Percentiles rank a stretch among this genome's conserved stretches.
Evolutionary conservation across 2,113 vertebrate genomes (phyloP).

Genomic region (Rousettus leschenaultii): DNA sequence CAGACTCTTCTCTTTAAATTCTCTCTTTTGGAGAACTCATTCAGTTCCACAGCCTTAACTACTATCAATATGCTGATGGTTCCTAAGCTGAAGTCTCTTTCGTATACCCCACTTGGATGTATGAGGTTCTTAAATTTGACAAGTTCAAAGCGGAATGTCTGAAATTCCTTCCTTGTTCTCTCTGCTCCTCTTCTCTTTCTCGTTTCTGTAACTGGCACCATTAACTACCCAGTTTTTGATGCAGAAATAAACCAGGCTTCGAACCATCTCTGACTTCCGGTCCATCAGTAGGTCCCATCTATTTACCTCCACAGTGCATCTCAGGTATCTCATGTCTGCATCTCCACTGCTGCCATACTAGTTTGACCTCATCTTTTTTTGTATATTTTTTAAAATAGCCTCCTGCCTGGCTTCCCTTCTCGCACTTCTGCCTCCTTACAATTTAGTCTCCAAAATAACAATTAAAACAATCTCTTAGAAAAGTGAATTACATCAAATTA

Average conservation of each 20-base stretch:
- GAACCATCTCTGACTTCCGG: background rate
- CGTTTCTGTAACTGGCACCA: background rate
- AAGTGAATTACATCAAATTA: background rate
- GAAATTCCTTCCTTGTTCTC: background rate
- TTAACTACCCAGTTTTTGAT: background rate
- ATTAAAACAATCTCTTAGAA: background rate
- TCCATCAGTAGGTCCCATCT: background rate
- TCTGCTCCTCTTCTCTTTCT: background rate
- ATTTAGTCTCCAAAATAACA: background rate
- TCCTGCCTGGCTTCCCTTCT: background rate
- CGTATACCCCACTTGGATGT: background rate
- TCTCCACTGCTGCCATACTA: background rate
- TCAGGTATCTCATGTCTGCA: background rate
- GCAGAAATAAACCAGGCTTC: background rate
- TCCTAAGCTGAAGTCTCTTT: background rate
- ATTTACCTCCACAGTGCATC: background rate
- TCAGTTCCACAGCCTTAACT: background rate
- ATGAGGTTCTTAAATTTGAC: background rate
- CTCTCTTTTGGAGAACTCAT: background rate
- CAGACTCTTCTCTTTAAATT: background rate
- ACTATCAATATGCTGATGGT: background rate
- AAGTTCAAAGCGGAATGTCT: background rate
- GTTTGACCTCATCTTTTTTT: background rate
- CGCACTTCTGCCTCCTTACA: background rate
- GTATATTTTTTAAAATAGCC: background rate